Evolutionary conservation across 2,113 vertebrate species (phyloP).

Genomic region (Microcebus jonahi): DNA sequence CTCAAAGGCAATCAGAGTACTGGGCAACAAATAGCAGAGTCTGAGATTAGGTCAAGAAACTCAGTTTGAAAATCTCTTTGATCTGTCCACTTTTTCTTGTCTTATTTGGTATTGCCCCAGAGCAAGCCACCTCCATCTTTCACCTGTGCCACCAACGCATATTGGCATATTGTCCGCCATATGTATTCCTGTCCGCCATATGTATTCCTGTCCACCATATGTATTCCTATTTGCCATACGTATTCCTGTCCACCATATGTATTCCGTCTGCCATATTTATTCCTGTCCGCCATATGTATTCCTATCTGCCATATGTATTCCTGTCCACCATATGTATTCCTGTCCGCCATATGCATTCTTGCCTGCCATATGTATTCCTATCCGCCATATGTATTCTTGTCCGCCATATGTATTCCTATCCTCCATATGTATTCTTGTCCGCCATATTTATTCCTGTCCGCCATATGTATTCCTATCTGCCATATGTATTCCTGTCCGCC

Average conservation of each 20-base stretch:
- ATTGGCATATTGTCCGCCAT: neutral
- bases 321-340: neutral
- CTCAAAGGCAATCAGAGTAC: neutral
- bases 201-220: neutral
- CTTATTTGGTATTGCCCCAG: too few species aligned
- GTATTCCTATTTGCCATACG: neutral
- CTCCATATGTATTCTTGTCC: neutral
- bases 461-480: neutral
- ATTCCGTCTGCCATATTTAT: neutral
- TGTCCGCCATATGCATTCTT: neutral
- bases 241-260: neutral
- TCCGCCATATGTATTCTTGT: neutral
- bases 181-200: neutral
- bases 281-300: neutral
- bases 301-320: neutral
- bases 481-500: neutral
- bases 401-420: neutral
- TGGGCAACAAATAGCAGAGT: neutral
- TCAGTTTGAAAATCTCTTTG: neutral
- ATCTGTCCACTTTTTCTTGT: neutral
- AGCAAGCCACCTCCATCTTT: neutral
- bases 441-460: too few species aligned
- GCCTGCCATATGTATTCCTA: neutral
- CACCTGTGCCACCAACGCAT: neutral
- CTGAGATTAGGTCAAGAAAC: neutral